Conservation (phyloP, 2,113 vertebrate genomes). For the Panurus biarmicus region DNA sequence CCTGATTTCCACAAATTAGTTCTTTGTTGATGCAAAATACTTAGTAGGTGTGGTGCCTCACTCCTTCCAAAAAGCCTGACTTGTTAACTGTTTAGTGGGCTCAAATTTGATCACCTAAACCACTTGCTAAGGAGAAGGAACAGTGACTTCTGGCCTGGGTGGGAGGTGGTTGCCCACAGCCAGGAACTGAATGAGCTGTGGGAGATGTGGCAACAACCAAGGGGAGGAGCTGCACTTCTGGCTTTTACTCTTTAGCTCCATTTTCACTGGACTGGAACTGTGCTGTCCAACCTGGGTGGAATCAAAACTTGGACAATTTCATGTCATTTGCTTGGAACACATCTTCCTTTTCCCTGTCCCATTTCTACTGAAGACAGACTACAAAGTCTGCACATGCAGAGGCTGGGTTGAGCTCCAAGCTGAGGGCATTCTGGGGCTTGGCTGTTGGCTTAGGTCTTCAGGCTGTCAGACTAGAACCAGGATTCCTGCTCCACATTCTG, state of each 20-base stretch:
- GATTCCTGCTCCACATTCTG: background rate
- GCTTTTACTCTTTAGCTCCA: background rate
- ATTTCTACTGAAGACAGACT: background rate
- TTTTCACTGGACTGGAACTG: background rate
- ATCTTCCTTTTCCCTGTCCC: background rate
- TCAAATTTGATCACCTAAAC: background rate
- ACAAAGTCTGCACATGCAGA: background rate
- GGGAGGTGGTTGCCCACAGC: background rate
- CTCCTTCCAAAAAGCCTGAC: background rate
- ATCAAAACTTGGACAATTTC: background rate
- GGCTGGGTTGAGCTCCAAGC: background rate
- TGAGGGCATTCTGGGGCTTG: background rate
- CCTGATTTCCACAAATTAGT: background rate
- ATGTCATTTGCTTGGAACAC: background rate
- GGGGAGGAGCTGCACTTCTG: background rate
- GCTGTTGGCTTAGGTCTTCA: background rate
- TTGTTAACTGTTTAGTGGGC: background rate
- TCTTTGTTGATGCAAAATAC: background rate
- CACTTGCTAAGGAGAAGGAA: background rate
- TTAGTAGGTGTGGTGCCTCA: background rate
- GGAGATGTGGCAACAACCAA: background rate
- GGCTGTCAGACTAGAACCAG: background rate
- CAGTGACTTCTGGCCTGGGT: background rate
- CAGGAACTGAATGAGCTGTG: background rate
- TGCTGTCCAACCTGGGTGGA: background rate